Conservation (phyloP, 1,140 invertebrate genomes). For the Saccostrea glomerata region DNA sequence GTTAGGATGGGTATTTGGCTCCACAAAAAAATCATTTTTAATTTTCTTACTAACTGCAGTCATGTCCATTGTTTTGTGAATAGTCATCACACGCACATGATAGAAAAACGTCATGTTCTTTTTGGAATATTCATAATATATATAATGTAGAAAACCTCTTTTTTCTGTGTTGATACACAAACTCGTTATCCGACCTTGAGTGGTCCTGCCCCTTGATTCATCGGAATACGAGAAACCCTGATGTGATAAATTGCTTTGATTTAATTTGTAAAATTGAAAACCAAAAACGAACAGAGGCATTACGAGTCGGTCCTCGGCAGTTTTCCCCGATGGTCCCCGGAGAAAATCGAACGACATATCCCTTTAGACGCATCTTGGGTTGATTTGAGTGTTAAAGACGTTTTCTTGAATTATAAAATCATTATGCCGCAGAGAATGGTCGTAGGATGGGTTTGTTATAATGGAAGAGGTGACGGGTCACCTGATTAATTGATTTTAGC, state of each 20-base stretch:
- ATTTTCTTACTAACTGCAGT: not conserved
- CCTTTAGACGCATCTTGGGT: conserved; percentile 14
- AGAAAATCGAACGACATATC: conserved; percentile 33
- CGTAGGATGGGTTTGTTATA: conserved; percentile 26
- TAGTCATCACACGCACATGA: not conserved
- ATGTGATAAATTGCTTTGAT: conserved; percentile 30
- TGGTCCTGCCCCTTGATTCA: not conserved
- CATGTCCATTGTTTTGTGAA: not conserved
- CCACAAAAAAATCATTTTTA: not conserved
- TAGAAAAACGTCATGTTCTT: not conserved
- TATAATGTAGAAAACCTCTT: not conserved
- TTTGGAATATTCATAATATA: conserved; percentile 29
- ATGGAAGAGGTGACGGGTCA: conserved; percentile 31
- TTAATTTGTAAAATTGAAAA: conserved; percentile 39
- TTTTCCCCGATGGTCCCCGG: conserved; percentile 26
- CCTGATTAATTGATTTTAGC: conserved; percentile 45
- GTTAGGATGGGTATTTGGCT: not conserved
- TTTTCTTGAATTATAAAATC: conserved; percentile 39
- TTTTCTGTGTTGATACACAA: not conserved
- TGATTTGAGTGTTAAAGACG: conserved; percentile 36
- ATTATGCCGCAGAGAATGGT: conserved; percentile 23
- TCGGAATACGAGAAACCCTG: conserved; percentile 17
- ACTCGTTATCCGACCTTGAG: not conserved
- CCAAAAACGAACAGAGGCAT: conserved; percentile 23
- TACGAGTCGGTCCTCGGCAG: not conserved